A percentile compares a stretch with the other conserved stretches of the same genome.
Evolutionary conservation across 2,797 vertebrate genomes (phyloP).

Genomic region (Spinus olivaceus): DNA sequence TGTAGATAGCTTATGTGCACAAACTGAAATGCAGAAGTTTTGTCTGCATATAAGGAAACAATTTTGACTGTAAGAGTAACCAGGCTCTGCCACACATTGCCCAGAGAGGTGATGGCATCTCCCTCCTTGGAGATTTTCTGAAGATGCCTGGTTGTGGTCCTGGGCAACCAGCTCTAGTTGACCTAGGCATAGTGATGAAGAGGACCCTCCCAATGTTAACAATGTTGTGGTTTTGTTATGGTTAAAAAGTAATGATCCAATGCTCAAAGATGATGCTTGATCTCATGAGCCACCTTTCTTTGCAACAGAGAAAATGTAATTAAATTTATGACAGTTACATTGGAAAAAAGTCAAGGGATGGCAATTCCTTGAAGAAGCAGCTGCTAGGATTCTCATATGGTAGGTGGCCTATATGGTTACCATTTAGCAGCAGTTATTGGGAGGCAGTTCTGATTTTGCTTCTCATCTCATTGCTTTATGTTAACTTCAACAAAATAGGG

Average conservation of each 20-base stretch:
- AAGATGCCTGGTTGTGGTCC: background rate
- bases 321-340: background rate
- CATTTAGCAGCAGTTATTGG: background rate
- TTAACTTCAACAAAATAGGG: background rate
- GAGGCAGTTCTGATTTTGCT: background rate
- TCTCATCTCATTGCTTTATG: background rate
- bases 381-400: background rate
- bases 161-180: background rate
- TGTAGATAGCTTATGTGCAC: background rate
- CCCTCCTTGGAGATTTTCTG: background rate
- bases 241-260: background rate
- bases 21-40: background rate
- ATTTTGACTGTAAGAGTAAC: background rate
- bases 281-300: background rate
- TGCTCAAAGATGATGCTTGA: background rate
- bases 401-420: background rate
- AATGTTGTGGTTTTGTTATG: background rate
- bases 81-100: background rate
- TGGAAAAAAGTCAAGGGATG: background rate
- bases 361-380: background rate
- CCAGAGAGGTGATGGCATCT: background rate
- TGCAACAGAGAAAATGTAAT: background rate
- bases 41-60: background rate
- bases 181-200: background rate
- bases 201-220: background rate